A percentile compares a stretch with the other conserved stretches of the same genome.
phyloP scores from a whole-genome alignment of 1,140 invertebrate species.

The Acyrthosiphon pisum region DNA sequence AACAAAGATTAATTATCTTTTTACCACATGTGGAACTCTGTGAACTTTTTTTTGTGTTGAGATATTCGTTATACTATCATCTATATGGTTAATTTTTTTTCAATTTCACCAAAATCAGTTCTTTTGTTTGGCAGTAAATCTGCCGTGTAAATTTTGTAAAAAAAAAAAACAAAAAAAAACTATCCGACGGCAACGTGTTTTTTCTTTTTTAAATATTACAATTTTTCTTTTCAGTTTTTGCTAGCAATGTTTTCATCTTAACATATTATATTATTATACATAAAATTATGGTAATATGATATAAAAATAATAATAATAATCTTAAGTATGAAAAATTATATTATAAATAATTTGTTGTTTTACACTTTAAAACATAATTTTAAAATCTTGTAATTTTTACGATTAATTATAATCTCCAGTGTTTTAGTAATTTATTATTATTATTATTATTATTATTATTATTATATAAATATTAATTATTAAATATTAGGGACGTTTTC shows the following conservation, averaged over 20 bases:
- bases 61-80: constrained; percentile 43
- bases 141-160: constrained; percentile 56
- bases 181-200: constrained; percentile 26
- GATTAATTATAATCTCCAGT: constrained; percentile 57
- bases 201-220: constrained; percentile 53
- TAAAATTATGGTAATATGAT: constrained; percentile 54
- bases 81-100: constrained; percentile 51
- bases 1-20: constrained; percentile 51
- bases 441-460: constrained; percentile 56
- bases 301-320: constrained; percentile 54
- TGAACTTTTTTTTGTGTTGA: constrained; percentile 56
- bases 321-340: constrained; percentile 56
- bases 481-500: constrained; percentile 57
- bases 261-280: constrained; percentile 54
- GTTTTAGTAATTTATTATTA: constrained; percentile 58
- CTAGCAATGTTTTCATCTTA: constrained; percentile 52
- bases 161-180: constrained; percentile 52
- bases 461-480: constrained; percentile 57
- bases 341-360: constrained; percentile 57
- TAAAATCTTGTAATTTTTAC: constrained; percentile 57
- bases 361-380: constrained; percentile 57
- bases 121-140: constrained; percentile 43
- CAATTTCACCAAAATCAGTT: constrained; percentile 52
- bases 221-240: constrained; percentile 46
- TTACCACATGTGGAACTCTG: constrained; percentile 51